Evolutionary conservation across 2,797 vertebrate genomes (phyloP), one percentile per base, ranked within the genome.

Genomic region (Malurus splendens): DNA sequence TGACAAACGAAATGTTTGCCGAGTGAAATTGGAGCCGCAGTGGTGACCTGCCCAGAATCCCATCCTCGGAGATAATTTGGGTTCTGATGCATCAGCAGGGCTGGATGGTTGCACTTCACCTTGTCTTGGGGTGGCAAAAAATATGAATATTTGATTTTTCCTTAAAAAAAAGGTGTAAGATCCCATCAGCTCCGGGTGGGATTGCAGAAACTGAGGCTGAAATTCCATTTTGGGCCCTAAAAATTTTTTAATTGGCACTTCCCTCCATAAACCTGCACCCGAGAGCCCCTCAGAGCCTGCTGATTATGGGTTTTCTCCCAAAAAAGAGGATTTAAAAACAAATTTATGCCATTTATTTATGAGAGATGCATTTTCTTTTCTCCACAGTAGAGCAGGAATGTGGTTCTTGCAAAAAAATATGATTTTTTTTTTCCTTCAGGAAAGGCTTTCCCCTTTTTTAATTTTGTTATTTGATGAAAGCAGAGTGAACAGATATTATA

Each of bases 1-100:
- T 73, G 95, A 76, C 78, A 95, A 94, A 93, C 66, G 77, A 94
- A 94, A 78, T 51, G 51, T 85, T 76, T 78, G 93, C n/a, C 68
- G 67, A 94, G 68, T 74, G 90, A 56, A 92, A 94, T 17, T 54
- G 74, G 56, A 93, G 89, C 60, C 14, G 32, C 45, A 32, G 36
- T 36, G 80, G 67, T 54, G 44, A 41, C 50, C 56, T 92, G 82
- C 68, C 86, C 30, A 41, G 76, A 75, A 41, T 84, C 67, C 2
- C 54, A 7, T n/a, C 76, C 41, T 24, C 27, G n/a, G 18, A 24
- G 44, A 62, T 76, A 18, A n/a, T 68, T 80, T 38, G 54, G 87
- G 78, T 76, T 67, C 60, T n/a, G 82, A 54, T 70, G 28, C 60
- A 61, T 86, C 64, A 70, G 67, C 79, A 88, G 42, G 23, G 36